Evolutionary conservation across 2,113 vertebrate genomes (phyloP), one percentile per base, ranked within the genome.

Genomic region (Passer domesticus): DNA sequence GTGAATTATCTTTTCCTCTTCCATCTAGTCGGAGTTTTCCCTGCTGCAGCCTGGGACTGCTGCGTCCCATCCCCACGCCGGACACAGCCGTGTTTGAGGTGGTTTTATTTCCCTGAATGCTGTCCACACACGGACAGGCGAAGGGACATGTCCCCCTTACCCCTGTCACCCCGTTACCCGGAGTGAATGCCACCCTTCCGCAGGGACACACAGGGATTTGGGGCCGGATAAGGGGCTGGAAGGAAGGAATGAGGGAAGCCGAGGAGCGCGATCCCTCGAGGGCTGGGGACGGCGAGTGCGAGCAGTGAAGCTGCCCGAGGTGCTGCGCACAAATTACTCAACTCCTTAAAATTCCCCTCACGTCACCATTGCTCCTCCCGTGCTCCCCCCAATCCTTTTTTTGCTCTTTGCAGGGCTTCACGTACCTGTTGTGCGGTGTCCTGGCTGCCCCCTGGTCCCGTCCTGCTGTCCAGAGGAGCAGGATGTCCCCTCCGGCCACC

Each of bases 111-210:
- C 60, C 46, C 56, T 0, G 9, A 30, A 6, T 2, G 2, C 55
- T 13, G n/a, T 3, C 62, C 6, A 3, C 30, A 5, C n/a, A 7
- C 3, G 0, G 19, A 53, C 31, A 5, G 4, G 23, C 9, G 2
- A 58, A 83, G 6, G 10, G 73, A 4, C 69, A 4, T 0, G 21
- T 10, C 41, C 47, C 11, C 20, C 6, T 9, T 11, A 37, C 22
- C 16, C 13, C 11, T 68, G 33, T 14, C 18, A 21, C 1, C 11
- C n/a, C 58, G 24, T 49, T 4, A 13, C 6, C 43, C 6, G 1
- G 37, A 21, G 53, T 0, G 7, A 66, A 53, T 47, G 43, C 33
- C 44, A 37, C 43, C 30, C 58, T 33, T 55, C 64, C 4, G 6
- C 58, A 14, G 43, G 28, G 64, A n/a, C 37, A 16, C 8, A 2